Base-by-base conservation (phyloP, 2,113 vertebrate species). In the Ia io region DNA sequence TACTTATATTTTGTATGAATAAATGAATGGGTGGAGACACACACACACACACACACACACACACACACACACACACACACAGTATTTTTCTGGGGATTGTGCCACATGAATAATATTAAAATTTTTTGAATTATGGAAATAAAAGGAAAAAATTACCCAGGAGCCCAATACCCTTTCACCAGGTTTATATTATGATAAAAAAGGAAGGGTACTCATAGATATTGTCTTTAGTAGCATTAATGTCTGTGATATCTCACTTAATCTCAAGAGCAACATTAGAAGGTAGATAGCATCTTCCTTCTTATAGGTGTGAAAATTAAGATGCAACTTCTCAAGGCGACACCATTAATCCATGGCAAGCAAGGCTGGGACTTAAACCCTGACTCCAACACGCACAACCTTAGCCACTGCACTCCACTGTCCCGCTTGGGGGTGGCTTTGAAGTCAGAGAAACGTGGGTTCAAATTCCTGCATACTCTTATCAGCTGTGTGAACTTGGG, bases 1-100 rank as follows among this genome's bases (percentile, higher is more conserved):
- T 5, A 82, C 17, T 51, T 47, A 20, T 25, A 78, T 93, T 95
- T 74, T 76, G 11, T 47, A 65, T 63, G 49, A 70, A 93, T 59
- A 20, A 76, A 65, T 56, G 32, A 37, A 32, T 44, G 22, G 32
- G 37, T 83, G 23, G 7, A 53, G 22, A 49, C 30, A 74, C 9
- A 30, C 6, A 88, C 2, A 77, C 6, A 51, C 1, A 69, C 9
- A 59, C 3, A 69, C 1, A 49, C n/a, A 74, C 13, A 35, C 13
- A 88, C 4, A 76, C 6, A 49, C 1, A 53, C 8, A 59, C 3
- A 56, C 25, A 76, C 6, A 49, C 1, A 53, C 8, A 59, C 3
- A 56, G 11, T 2, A 30, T 7, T 23, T 84, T 95, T 89, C 40
- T 93, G 44, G 77, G 63, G 16, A 35, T 20, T 44, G 53, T 78